Percentiles rank a stretch among this genome's conserved stretches.
These are phyloP conservation scores for Caradrina clavipalpis DNA, from an alignment of 2,888 invertebrate species.

Conservation along the genomic window DNA sequence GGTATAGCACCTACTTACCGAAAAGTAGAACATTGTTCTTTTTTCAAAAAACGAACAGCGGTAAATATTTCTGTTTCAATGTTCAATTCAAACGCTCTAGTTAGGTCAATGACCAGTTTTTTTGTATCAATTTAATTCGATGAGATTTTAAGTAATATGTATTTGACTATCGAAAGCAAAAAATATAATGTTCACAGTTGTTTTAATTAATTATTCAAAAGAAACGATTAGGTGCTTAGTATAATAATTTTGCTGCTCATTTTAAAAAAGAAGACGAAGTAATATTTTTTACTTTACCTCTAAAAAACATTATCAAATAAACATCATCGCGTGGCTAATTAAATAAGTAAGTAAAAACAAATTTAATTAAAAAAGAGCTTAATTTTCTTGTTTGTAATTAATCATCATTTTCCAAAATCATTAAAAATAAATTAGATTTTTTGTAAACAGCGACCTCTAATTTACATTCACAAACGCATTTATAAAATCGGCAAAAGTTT, in stretches of 20 bases:
- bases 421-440: neutral
- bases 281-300: neutral
- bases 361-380: neutral
- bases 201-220: neutral
- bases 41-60: conserved; percentile 3
- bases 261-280: neutral
- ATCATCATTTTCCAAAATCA: neutral
- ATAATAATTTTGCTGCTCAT: neutral
- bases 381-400: neutral
- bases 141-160: too few relatives aligned
- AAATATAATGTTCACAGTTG: neutral
- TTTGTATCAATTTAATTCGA: too few relatives aligned
- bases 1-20: neutral
- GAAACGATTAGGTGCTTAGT: too few relatives aligned
- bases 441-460: neutral
- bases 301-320: neutral
- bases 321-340: neutral
- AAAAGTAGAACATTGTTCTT: conserved; percentile 26
- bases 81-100: neutral
- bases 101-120: neutral
- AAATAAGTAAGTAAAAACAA: neutral
- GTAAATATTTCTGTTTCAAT: neutral
- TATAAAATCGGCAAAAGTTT: conserved; percentile 17
- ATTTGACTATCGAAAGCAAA: too few relatives aligned
- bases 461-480: neutral